Evolutionary conservation across 2,888 invertebrate genomes (phyloP), one percentile per base, ranked within the genome.

Genomic region (Caenorhabditis sp.): DNA sequence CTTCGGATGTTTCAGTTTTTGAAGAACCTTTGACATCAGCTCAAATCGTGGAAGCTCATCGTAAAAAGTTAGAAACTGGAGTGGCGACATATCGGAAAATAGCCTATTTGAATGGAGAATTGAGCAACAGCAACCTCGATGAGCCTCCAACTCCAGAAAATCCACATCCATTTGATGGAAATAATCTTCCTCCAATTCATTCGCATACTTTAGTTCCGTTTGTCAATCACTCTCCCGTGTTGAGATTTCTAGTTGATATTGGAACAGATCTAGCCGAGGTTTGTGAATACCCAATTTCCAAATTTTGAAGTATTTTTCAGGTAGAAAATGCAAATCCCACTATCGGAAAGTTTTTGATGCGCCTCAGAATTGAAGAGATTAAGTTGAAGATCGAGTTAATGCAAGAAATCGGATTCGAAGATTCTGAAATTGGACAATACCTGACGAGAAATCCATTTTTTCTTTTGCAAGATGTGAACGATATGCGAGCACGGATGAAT

Each of bases 401-500:
- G 31, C 69, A 79, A 23, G 66, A 79, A 23, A 64, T 86, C 43
- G 85, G 85, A 0, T 78, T 86, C 31, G 70, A 74, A 36, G 69
- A 78, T 27, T 70, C 67, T 1, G 78, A 74, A n/a, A 68, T 86
- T 8, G 86, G 85, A 1, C 58, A 63, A 8, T 86, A 86, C 66
- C 55, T 86, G 57, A 85, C 86, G 1, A 60, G 86, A 50, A 86
- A 86, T 69, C 86, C 86, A 21, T 86, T 68, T 69, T 84, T 86
- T 67, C 69, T 86, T 24, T 51, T 85, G 1, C 86, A 86, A 76
- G 68, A 79, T 62, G 65, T 81, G 24, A 69, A 83, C 50, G 83
- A 83, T 67, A 75, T 85, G 78, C 77, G 81, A 66, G 91, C 91
- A 95, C 79, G 90, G 36, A 4, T 53, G 53, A 53, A 53, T 23